These are phyloP conservation scores for Zalophus californianus DNA, from an alignment of 2,797 vertebrate genomes.

Conservation along the genomic window DNA sequence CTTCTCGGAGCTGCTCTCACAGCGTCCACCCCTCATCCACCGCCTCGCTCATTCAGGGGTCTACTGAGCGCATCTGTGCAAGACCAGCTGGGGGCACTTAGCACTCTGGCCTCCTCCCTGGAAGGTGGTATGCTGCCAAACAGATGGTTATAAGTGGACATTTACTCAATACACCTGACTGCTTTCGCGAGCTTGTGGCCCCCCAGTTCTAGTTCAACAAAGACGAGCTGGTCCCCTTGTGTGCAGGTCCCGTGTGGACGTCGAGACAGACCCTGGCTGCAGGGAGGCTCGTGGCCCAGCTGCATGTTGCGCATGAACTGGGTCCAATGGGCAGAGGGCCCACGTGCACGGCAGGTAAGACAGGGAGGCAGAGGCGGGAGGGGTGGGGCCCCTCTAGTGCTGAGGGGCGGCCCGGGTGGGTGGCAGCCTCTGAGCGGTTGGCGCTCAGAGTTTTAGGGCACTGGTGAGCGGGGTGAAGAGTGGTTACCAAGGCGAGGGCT, in stretches of 20 bases:
- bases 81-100: neutral
- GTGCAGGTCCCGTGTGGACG: neutral
- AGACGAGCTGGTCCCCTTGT: neutral
- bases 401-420: no score
- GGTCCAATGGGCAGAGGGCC: no score
- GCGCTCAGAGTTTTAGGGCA: neutral
- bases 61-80: neutral
- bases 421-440: neutral
- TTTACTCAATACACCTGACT: no score
- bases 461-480: neutral
- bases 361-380: neutral
- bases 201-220: neutral
- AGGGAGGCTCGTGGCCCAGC: no score
- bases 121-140: neutral
- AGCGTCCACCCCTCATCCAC: fast-evolving
- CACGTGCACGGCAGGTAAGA: no score
- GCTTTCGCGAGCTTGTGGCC: no score
- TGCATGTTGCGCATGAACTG: neutral
- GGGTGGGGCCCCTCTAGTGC: neutral
- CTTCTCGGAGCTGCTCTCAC: neutral
- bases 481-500: neutral
- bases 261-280: neutral
- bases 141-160: neutral
- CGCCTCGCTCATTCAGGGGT: neutral
- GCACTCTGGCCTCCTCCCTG: neutral